Evolutionary conservation across 1,140 invertebrate species (phyloP), one percentile per base, ranked within the genome.

Genomic region (Aphidius gifuensis): DNA sequence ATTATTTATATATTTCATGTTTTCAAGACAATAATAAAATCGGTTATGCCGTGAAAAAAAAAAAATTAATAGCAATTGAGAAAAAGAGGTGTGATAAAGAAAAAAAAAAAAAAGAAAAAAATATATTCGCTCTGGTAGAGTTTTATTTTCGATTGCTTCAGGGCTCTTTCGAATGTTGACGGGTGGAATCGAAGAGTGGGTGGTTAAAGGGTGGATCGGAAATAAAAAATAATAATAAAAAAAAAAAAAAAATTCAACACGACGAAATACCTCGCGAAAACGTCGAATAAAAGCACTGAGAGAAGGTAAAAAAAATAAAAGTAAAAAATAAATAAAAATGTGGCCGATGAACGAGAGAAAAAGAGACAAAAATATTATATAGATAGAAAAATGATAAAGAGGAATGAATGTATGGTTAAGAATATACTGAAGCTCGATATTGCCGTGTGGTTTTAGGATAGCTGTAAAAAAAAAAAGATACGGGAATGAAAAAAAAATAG

Each of bases 331-430:
- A 42, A 45, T 42, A 57, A 11, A 43, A 44, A 11, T 44, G 9
- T 11, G 7, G 53, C 40, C n/a, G 53, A 40, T 9, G 45, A 5
- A 49, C 32, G 39, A 43, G 3, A 38, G 11, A 38, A 23, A 23
- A 16, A 60, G 21, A 11, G 23, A 39, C 16, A 43, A 44, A 44
- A 61, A 40, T 47, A 38, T 46, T 42, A 49, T 58, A 43, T n/a
- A 63, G 59, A 51, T 53, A 47, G 59, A 59, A 50, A 58, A 66
- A 66, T 61, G 59, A 56, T 62, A 58, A 59, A 60, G 65, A 61
- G 56, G 62, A 49, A 66, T 61, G 61, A 63, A 66, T 66, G 65
- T 61, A 64, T 64, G 62, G 65, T 66, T 66, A 66, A 66, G 64
- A 66, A 66, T 66, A 66, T 66, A 32, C 23, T 63, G 62, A 66